Conservation (phyloP, 2,797 vertebrate genomes). For the Ctenopoma kingsleyae region DNA sequence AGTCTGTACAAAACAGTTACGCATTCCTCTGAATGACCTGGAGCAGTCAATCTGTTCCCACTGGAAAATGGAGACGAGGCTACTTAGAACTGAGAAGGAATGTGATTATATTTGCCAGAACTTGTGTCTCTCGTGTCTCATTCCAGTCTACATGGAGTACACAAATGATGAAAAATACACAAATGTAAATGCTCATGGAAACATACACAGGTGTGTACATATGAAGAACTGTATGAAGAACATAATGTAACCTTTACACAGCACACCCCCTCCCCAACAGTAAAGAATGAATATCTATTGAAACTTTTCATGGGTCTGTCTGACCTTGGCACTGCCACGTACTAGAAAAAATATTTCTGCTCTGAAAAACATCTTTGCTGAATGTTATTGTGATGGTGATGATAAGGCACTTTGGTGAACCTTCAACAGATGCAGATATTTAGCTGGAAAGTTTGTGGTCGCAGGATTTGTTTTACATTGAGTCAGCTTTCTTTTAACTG, state of each 20-base stretch:
- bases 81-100: slow-evolving; percentile 49
- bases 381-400: slow-evolving; percentile 19
- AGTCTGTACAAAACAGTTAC: slow-evolving; percentile 32
- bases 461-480: slow-evolving; percentile 17
- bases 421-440: not conserved
- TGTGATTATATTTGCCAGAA: slow-evolving; percentile 47
- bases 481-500: slow-evolving; percentile 2
- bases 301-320: slow-evolving; percentile 12
- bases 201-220: not conserved
- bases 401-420: slow-evolving; percentile 4
- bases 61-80: slow-evolving; percentile 46
- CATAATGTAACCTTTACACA: not conserved
- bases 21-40: slow-evolving; percentile 36
- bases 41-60: slow-evolving; percentile 23
- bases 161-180: not conserved
- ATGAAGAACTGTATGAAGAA: not conserved
- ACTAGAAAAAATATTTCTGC: not conserved
- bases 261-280: not conserved
- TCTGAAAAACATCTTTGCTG: slow-evolving; percentile 16
- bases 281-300: slow-evolving; percentile 13
- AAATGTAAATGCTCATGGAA: not conserved
- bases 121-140: slow-evolving; percentile 4
- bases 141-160: slow-evolving; percentile 13
- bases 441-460: not conserved
- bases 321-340: slow-evolving; percentile 24